Percentiles rank a stretch among this genome's conserved stretches.
Evolutionary conservation across 2,113 vertebrate genomes (phyloP).

Genomic region (Lophotis ruficrista): DNA sequence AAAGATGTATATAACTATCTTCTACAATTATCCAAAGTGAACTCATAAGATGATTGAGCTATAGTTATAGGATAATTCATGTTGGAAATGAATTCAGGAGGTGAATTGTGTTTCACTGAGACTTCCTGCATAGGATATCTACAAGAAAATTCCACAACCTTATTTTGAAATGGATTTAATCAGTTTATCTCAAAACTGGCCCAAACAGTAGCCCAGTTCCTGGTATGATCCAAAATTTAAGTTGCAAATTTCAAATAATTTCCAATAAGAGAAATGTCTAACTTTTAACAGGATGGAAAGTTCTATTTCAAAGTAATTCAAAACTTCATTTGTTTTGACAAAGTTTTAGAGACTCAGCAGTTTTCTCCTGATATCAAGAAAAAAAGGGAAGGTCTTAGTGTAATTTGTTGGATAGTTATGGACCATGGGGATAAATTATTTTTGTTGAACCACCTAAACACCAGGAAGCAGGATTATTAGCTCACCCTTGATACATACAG

Average conservation of each 20-base stretch:
- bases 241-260: not conserved
- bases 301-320: not conserved
- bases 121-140: not conserved
- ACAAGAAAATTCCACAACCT: not conserved
- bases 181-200: not conserved
- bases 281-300: not conserved
- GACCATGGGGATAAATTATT: not conserved
- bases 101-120: not conserved
- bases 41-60: not conserved
- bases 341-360: not conserved
- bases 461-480: not conserved
- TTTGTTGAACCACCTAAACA: not conserved
- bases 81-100: not conserved
- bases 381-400: not conserved
- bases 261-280: not conserved
- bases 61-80: not conserved
- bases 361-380: not conserved
- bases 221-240: not conserved
- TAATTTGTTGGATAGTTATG: not conserved
- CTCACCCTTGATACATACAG: not conserved
- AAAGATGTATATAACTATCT: not conserved
- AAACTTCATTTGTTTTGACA: not conserved
- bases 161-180: not conserved
- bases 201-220: not conserved
- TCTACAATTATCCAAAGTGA: not conserved